Conservation (phyloP, 2,113 vertebrate species). For the Ictalurus furcatus region DNA sequence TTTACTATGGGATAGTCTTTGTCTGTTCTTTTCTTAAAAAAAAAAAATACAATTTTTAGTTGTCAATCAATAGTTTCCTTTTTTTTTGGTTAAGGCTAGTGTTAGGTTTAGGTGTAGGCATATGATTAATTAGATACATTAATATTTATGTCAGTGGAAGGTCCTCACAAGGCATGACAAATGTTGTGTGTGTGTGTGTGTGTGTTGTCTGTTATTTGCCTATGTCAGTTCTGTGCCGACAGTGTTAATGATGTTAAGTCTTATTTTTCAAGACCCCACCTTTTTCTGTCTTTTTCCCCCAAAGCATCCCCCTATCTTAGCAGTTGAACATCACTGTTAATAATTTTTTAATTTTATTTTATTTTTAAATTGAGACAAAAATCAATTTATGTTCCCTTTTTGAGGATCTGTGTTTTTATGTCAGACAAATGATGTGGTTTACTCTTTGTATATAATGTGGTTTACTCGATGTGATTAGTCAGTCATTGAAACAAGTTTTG, state of each 20-base stretch:
- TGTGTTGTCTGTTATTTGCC: constrained; percentile 53
- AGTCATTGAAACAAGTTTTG: neutral
- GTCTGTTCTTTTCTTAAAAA: neutral
- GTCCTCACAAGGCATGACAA: neutral
- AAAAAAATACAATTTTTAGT: neutral
- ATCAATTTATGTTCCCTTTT: neutral
- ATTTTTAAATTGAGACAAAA: neutral
- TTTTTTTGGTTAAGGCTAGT: neutral
- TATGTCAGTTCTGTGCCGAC: constrained; percentile 61
- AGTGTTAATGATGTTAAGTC: neutral
- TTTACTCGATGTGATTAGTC: neutral
- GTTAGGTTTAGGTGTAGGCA: neutral
- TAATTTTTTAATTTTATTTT: neutral
- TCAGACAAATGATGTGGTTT: neutral
- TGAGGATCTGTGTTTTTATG: neutral
- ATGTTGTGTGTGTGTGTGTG: constrained; percentile 7
- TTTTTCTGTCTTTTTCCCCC: constrained; percentile 9
- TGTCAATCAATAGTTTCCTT: neutral
- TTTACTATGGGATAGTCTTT: neutral
- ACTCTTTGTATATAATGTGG: neutral
- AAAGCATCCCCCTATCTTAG: neutral
- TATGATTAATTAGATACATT: neutral
- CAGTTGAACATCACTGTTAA: constrained; percentile 26
- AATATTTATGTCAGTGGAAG: neutral
- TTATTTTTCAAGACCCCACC: neutral